Evolutionary conservation across 2,888 invertebrate genomes (phyloP).

Genomic region (Nemapogon koenigi): DNA sequence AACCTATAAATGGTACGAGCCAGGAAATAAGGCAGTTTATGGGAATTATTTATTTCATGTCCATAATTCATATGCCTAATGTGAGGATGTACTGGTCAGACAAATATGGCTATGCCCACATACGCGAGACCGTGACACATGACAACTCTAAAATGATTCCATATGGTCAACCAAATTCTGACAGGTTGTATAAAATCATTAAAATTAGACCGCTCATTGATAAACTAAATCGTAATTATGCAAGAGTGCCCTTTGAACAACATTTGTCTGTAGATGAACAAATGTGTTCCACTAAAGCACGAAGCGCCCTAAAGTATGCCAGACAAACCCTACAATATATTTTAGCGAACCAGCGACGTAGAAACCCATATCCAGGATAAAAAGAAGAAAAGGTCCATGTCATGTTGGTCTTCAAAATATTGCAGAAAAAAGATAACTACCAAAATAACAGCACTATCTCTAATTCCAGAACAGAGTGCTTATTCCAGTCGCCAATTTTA

Average conservation of each 20-base stretch:
- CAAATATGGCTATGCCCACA: conserved; percentile 10
- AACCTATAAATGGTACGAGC: conserved; percentile 11
- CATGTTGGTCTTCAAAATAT: conserved; percentile 27
- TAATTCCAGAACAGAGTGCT: not conserved
- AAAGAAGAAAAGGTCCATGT: conserved; percentile 26
- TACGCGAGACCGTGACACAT: not conserved
- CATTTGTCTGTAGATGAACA: conserved; percentile 14
- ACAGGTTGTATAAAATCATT: conserved; percentile 10
- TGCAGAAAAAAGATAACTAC: too few relatives aligned
- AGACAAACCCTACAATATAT: not conserved
- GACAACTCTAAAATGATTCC: conserved; percentile 5
- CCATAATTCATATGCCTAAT: conserved; percentile 15
- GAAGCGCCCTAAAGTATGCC: conserved; percentile 18
- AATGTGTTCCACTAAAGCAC: conserved; percentile 20
- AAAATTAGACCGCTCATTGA: conserved; percentile 8
- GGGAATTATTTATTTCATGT: conserved; percentile 18
- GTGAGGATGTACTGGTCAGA: conserved; percentile 12
- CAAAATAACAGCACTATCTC: not conserved
- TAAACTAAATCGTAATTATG: conserved; percentile 16
- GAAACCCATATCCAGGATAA: conserved; percentile 26
- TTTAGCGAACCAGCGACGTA: conserved; percentile 21
- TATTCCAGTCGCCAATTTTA: not conserved
- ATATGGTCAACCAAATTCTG: conserved; percentile 1
- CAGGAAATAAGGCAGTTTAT: conserved; percentile 15
- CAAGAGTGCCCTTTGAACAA: conserved; percentile 17